Conservation (phyloP, 2,113 vertebrate species). For the Pan troglodytes region NHGRI_mPanTro3-v2.1_pri NC_072408.2:87937001-87937500, state of each 20-base stretch:
- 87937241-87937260: background rate
- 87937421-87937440: background rate
- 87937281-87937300: background rate
- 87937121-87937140: background rate
- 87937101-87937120: background rate
- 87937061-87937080: background rate
- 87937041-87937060: background rate
- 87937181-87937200: background rate
- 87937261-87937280: background rate
- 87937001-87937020: slow-evolving; percentile 40
- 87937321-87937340: background rate
- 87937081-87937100: background rate
- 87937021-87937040: background rate
- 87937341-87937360: background rate
- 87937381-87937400: background rate
- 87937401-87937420: background rate
- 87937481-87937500: background rate
- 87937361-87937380: background rate
- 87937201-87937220: background rate
- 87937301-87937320: background rate
- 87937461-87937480: background rate
- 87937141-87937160: background rate
- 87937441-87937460: background rate
- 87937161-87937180: background rate
- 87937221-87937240: background rate